Conservation (phyloP, 2,888 invertebrate species). For the Erebia ligea region DNA sequence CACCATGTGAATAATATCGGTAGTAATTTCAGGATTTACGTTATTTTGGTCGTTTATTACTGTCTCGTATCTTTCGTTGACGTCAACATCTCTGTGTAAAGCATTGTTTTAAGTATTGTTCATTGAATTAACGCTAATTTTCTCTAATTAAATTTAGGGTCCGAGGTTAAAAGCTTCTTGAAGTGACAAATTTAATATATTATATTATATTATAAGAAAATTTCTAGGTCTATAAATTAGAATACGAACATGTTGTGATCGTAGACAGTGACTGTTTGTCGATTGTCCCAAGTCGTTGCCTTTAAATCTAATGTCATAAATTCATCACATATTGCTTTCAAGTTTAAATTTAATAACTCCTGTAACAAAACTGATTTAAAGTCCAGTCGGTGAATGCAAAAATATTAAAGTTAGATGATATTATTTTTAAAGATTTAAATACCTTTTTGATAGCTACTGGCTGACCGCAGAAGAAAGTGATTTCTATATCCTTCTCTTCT, state of each 20-base stretch:
- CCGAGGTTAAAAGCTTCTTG: not conserved
- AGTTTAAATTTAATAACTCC: constrained; percentile 59
- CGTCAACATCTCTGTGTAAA: constrained; percentile 53
- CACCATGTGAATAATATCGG: constrained; percentile 62
- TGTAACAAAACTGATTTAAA: constrained; percentile 46
- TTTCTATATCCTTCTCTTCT: constrained; percentile 76
- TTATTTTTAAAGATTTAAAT: constrained; percentile 12
- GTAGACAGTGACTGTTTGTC: constrained; percentile 70
- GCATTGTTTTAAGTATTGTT: constrained; percentile 4
- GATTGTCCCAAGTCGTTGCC: constrained; percentile 72
- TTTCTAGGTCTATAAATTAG: not conserved
- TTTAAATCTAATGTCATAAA: constrained; percentile 61
- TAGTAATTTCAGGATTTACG: constrained; percentile 45
- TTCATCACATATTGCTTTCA: constrained; percentile 64
- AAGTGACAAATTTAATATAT: not conserved
- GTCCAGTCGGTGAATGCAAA: not conserved
- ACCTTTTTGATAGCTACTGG: constrained; percentile 63
- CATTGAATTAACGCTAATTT: not conserved
- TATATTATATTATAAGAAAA: not conserved
- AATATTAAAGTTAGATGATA: not conserved
- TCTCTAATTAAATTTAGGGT: not conserved
- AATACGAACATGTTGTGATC: constrained; percentile 59
- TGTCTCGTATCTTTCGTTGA: constrained; percentile 63
- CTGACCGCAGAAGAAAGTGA: constrained; percentile 64
- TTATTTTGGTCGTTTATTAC: constrained; percentile 58